Evolutionary conservation across 2,797 vertebrate genomes (phyloP).

Genomic region (Pterois miles): DNA sequence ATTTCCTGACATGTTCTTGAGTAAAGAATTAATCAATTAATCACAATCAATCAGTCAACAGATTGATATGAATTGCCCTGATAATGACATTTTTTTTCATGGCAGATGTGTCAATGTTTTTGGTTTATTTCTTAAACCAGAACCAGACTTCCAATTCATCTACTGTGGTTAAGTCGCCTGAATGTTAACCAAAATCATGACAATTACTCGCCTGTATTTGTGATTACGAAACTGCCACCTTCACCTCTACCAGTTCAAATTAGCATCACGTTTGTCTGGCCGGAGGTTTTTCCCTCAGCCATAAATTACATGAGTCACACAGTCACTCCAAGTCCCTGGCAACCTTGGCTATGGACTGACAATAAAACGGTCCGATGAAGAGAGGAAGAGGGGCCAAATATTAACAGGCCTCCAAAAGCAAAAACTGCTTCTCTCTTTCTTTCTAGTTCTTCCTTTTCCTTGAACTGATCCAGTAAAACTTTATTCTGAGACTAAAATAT

Average conservation of each 20-base stretch:
- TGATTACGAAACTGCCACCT: neutral
- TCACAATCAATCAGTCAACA: neutral
- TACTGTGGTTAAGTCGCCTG: neutral
- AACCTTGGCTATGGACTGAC: constrained; percentile 62
- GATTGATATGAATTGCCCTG: neutral
- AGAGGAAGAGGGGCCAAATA: constrained; percentile 47
- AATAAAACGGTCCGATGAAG: constrained; percentile 56
- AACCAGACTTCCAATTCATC: neutral
- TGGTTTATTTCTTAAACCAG: neutral
- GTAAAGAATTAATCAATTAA: neutral
- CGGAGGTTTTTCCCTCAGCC: constrained; percentile 24
- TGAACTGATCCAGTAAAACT: neutral
- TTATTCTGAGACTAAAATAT: neutral
- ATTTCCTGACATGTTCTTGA: neutral
- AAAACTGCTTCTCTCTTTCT: neutral
- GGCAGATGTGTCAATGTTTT: neutral
- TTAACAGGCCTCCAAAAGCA: constrained; percentile 46
- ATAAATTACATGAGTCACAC: constrained; percentile 64
- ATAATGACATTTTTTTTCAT: neutral
- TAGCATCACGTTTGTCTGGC: constrained; percentile 24
- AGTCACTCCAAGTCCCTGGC: constrained; percentile 52
- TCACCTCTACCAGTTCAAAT: constrained; percentile 34
- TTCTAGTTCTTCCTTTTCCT: neutral
- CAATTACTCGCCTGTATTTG: neutral
- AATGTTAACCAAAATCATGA: neutral